These are phyloP conservation scores for Eidolon helvum DNA, from an alignment of 2,113 vertebrate species.

Conservation along the genomic window DNA sequence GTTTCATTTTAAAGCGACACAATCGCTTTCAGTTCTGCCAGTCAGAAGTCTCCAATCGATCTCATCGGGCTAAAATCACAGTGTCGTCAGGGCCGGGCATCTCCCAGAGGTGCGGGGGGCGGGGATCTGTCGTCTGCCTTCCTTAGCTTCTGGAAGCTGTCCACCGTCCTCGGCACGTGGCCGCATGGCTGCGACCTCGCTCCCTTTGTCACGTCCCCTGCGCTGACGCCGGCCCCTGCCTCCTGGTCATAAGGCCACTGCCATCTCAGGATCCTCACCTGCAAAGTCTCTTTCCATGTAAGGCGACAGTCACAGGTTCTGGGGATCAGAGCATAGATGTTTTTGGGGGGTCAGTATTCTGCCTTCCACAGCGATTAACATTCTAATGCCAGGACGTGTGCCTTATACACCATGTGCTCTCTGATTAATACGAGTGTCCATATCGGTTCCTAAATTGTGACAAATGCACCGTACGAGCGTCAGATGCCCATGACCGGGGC, in stretches of 20 bases:
- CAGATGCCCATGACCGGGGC: accelerated
- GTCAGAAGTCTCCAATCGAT: background rate
- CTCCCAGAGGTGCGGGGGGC: background rate
- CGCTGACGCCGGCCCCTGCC: background rate
- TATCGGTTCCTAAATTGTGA: background rate
- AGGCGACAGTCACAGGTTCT: background rate
- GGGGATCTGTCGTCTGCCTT: no score
- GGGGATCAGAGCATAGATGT: background rate
- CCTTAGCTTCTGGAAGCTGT: background rate
- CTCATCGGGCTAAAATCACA: no score
- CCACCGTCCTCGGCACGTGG: accelerated
- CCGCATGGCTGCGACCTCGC: background rate
- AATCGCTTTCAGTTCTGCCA: accelerated
- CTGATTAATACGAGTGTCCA: background rate
- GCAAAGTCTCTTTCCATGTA: background rate
- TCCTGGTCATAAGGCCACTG: background rate
- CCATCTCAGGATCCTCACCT: background rate
- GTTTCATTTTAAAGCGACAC: background rate
- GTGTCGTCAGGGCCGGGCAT: background rate
- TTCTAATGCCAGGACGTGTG: background rate
- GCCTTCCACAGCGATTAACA: background rate
- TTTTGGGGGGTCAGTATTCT: background rate
- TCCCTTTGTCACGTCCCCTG: no score
- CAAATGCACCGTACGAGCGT: background rate
- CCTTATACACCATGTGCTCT: background rate